These are phyloP conservation scores for Brachypodius melanocephalos DNA, from an alignment of 2,113 vertebrate genomes.

Conservation along the genomic window DNA sequence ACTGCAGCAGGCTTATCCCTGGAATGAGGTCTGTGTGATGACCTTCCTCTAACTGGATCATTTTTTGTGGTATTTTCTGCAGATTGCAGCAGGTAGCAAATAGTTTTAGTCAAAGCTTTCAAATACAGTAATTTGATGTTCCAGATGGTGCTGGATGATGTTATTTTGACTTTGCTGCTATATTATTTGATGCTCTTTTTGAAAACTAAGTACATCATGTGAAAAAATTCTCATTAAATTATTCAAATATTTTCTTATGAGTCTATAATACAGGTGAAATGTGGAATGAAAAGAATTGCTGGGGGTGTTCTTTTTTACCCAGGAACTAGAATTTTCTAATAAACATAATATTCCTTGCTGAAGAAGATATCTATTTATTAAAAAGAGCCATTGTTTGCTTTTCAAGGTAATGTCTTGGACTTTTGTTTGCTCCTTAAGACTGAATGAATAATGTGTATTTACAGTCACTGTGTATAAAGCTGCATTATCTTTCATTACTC, in stretches of 20 bases:
- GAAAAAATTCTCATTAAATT: not conserved
- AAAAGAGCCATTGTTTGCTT: slow-evolving; percentile 8
- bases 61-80: slow-evolving; percentile 20
- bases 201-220: not conserved
- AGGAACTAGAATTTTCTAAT: slow-evolving; percentile 11
- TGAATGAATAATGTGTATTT: slow-evolving; percentile 33
- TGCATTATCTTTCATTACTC: slow-evolving; percentile 32
- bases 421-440: slow-evolving; percentile 10
- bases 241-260: slow-evolving; percentile 13
- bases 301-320: not conserved
- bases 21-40: not conserved
- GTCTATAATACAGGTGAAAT: not conserved
- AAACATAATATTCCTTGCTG: not conserved
- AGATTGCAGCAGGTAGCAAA: slow-evolving; percentile 32
- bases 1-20: not conserved
- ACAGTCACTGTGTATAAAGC: not conserved
- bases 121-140: slow-evolving; percentile 24
- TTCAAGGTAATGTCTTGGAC: slow-evolving; percentile 12
- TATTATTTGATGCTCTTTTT: not conserved
- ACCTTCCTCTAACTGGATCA: not conserved
- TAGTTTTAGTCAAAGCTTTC: slow-evolving; percentile 10
- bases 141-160: not conserved
- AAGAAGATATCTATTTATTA: not conserved
- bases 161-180: not conserved
- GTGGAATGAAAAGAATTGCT: not conserved